phyloP scores from a whole-genome alignment of 2,113 vertebrate genomes.

The Melanotaenia duboulayi region DNA sequence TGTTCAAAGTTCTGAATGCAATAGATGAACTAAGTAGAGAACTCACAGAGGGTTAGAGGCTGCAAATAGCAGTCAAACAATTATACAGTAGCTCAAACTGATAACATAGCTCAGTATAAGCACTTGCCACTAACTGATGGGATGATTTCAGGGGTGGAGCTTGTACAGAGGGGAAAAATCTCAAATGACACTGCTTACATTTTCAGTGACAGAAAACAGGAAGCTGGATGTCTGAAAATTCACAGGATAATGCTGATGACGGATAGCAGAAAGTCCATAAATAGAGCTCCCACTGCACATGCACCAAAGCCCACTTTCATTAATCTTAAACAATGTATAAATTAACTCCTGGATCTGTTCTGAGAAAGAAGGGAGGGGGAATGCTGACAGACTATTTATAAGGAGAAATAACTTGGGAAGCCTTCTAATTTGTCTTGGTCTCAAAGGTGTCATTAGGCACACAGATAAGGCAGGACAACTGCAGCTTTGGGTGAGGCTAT shows the following conservation, averaged over 20 bases:
- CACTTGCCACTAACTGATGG: constrained; percentile 35
- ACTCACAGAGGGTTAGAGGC: constrained; percentile 5
- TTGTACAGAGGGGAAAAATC: constrained; percentile 27
- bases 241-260: constrained; percentile 68
- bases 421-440: constrained; percentile 81
- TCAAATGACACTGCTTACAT: constrained; percentile 39
- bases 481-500: constrained; percentile 59
- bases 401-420: constrained; percentile 80
- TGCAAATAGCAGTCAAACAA: constrained; percentile 18
- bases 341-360: constrained; percentile 79
- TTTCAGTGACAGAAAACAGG: constrained; percentile 62
- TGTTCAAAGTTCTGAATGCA: constrained; percentile 4
- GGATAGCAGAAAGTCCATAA: constrained; percentile 70
- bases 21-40: background rate
- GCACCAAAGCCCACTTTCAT: constrained; percentile 78
- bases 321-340: constrained; percentile 84
- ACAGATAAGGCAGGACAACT: constrained; percentile 63
- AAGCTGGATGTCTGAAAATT: constrained; percentile 64
- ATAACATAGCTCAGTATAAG: constrained; percentile 1
- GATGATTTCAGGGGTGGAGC: constrained; percentile 39
- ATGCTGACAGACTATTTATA: constrained; percentile 80
- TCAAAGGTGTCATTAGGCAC: constrained; percentile 75
- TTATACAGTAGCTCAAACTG: constrained; percentile 14
- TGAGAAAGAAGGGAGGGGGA: constrained; percentile 53
- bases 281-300: constrained; percentile 72